These are phyloP conservation scores for Sebastes goodei DNA, from an alignment of 2,797 vertebrate genomes.

Conservation along the genomic window DNA sequence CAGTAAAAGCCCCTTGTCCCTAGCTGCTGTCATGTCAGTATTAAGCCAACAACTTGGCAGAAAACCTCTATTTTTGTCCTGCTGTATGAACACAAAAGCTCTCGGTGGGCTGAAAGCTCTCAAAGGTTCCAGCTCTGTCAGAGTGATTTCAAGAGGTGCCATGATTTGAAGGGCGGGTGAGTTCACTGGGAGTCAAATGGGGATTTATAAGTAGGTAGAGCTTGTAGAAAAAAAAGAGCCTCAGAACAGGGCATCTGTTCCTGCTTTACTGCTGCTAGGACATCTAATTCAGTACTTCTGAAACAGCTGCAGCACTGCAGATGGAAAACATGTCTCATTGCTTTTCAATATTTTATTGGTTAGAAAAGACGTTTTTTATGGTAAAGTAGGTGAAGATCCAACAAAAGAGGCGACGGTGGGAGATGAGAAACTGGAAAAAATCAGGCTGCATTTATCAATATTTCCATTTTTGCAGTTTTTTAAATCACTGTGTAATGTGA, in stretches of 20 bases:
- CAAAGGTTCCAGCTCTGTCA: conserved; percentile 36
- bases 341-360: conserved; percentile 36
- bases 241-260: conserved; percentile 32
- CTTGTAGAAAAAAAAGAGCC: conserved; percentile 8
- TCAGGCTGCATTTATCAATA: neutral
- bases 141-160: conserved; percentile 32
- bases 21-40: neutral
- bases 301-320: conserved; percentile 32
- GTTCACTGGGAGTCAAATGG: conserved; percentile 26
- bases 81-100: conserved; percentile 29
- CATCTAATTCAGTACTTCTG: conserved; percentile 26
- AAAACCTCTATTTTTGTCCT: conserved; percentile 35
- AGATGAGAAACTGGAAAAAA: neutral
- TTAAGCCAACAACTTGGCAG: conserved; percentile 2
- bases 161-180: conserved; percentile 14
- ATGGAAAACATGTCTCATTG: conserved; percentile 29
- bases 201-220: conserved; percentile 28
- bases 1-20: neutral
- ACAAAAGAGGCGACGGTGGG: neutral
- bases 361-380: conserved; percentile 6
- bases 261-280: conserved; percentile 9
- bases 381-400: neutral
- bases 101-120: conserved; percentile 16
- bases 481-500: neutral
- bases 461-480: neutral